These are phyloP conservation scores for Scaptomyza hsui DNA, from an alignment of 1,140 invertebrate species.

Conservation along the genomic window DNA sequence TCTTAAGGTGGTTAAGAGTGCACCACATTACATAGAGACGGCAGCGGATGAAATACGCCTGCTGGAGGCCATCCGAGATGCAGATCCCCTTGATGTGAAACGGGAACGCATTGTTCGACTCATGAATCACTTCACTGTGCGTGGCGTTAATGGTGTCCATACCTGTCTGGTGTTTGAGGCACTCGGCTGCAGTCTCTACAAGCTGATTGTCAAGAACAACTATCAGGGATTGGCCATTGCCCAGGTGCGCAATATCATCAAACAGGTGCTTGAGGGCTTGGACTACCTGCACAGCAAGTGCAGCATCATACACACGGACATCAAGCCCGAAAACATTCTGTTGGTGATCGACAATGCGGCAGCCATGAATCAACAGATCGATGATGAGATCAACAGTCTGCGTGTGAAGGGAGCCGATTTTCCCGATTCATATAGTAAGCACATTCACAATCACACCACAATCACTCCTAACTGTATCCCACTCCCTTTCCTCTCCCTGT, in stretches of 20 bases:
- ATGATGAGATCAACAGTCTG: slow-evolving; percentile 93
- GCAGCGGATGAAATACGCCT: slow-evolving; percentile 99
- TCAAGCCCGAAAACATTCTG: slow-evolving; percentile 99
- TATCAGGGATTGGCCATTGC: slow-evolving; percentile 97
- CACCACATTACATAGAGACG: slow-evolving; percentile 98
- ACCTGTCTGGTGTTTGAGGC: slow-evolving; percentile 99
- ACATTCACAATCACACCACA: background rate
- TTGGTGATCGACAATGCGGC: slow-evolving; percentile 93
- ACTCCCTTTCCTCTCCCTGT: background rate
- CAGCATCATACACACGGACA: slow-evolving; percentile 99
- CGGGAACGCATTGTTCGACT: slow-evolving; percentile 98
- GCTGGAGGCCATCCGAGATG: slow-evolving; percentile 95
- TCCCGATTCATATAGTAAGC: slow-evolving; percentile 83
- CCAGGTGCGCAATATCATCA: slow-evolving; percentile 97
- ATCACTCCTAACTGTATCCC: background rate
- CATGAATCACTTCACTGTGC: slow-evolving; percentile 99
- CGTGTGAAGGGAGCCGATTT: slow-evolving; percentile 85
- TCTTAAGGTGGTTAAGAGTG: slow-evolving; percentile 99
- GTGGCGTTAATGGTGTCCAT: slow-evolving; percentile 97
- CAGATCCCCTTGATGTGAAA: slow-evolving; percentile 94
- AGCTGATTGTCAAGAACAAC: slow-evolving; percentile 98
- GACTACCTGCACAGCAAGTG: slow-evolving; percentile 99
- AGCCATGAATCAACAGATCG: slow-evolving; percentile 94
- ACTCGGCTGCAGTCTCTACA: slow-evolving; percentile 97
- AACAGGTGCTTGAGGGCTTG: slow-evolving; percentile 96